Evolutionary conservation across 2,888 invertebrate species (phyloP).

Genomic region (Zootermopsis nevadensis): DNA sequence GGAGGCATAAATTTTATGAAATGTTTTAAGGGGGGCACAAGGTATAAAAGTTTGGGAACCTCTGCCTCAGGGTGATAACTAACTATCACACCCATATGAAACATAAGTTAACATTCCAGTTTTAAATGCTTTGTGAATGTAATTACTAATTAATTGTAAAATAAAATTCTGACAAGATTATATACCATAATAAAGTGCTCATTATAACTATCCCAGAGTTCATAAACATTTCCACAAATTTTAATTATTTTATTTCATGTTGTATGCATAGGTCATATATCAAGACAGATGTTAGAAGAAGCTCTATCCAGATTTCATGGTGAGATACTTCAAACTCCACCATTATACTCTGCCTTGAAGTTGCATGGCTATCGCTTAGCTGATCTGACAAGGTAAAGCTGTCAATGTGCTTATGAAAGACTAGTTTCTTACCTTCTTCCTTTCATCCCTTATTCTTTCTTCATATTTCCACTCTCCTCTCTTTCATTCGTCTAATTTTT

Average conservation of each 20-base stretch:
- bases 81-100: no score
- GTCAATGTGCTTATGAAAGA: neutral
- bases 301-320: constrained; percentile 55
- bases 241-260: neutral
- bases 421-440: no score
- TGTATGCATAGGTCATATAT: constrained; percentile 55
- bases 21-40: no score
- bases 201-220: neutral
- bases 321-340: constrained; percentile 56
- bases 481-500: no score
- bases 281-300: constrained; percentile 52
- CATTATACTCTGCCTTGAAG: constrained; percentile 56
- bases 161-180: neutral
- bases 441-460: no score
- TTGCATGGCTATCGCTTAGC: constrained; percentile 54
- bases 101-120: neutral
- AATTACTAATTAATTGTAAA: neutral
- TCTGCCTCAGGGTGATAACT: no score
- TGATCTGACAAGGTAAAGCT: constrained; percentile 55
- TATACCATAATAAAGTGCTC: neutral
- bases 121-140: neutral
- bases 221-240: neutral
- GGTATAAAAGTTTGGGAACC: no score
- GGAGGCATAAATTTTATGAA: no score
- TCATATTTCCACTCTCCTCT: no score